Conservation (phyloP, 2,888 invertebrate species). For the Brachypalpus laphriformis region DNA sequence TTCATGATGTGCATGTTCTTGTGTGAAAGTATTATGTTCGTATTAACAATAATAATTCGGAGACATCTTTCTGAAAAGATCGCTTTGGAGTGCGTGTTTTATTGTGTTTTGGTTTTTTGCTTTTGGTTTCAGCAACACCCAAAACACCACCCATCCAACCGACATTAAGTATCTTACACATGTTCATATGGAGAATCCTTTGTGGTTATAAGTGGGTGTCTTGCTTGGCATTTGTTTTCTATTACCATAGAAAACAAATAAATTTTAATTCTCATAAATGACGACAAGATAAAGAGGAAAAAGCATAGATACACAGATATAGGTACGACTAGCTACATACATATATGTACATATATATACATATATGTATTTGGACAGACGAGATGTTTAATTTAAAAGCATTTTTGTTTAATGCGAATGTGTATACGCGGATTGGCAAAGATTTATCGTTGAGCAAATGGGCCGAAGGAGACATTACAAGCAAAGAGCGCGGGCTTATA, state of each 20-base stretch:
- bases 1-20: conserved; percentile 38
- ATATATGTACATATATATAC: background rate
- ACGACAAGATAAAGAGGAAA: conserved; percentile 30
- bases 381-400: conserved; percentile 63
- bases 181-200: conserved; percentile 29
- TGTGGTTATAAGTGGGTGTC: conserved; percentile 59
- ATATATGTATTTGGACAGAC: conserved; percentile 5
- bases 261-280: conserved; percentile 64
- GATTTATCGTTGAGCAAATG: conserved; percentile 68
- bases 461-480: conserved; percentile 41
- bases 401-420: conserved; percentile 47
- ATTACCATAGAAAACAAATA: conserved; percentile 55
- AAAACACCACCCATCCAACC: background rate
- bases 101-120: background rate
- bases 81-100: conserved; percentile 28
- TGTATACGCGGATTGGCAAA: conserved; percentile 52
- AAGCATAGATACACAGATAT: conserved; percentile 1
- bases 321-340: background rate
- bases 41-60: conserved; percentile 62
- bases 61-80: conserved; percentile 39
- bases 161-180: background rate
- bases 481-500: conserved; percentile 27
- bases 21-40: conserved; percentile 37
- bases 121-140: background rate
- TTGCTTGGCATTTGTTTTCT: conserved; percentile 33